Conservation (phyloP, 2,888 invertebrate species). For the Prosapia bicincta region DNA sequence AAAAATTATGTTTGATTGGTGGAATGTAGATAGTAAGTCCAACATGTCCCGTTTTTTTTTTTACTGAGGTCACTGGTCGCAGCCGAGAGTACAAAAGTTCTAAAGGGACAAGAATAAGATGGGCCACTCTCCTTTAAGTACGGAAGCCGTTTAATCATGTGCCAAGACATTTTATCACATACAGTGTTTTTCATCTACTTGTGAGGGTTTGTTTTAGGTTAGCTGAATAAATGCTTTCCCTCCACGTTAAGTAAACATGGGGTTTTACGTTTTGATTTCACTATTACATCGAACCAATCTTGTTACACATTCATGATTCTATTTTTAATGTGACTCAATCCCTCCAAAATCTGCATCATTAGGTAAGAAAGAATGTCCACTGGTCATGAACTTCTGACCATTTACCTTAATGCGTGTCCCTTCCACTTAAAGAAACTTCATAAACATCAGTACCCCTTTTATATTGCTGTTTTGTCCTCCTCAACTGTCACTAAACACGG, state of each 20-base stretch:
- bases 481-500: constrained; percentile 17
- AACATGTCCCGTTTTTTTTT: constrained; percentile 21
- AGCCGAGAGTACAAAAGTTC: background rate
- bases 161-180: too few species aligned
- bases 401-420: background rate
- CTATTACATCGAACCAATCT: too few species aligned
- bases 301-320: too few species aligned
- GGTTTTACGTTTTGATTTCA: too few species aligned
- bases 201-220: too few species aligned
- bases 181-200: too few species aligned
- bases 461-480: too few species aligned
- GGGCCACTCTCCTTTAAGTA: constrained; percentile 11
- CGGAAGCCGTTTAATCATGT: too few species aligned
- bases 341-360: constrained; percentile 20
- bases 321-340: constrained; percentile 12
- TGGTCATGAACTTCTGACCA: too few species aligned
- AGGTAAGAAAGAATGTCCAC: too few species aligned
- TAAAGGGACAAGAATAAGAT: background rate
- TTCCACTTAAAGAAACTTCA: constrained; percentile 4
- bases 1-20: constrained; percentile 10
- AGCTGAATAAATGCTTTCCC: too few species aligned
- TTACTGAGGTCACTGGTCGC: constrained; percentile 12
- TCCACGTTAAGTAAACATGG: too few species aligned
- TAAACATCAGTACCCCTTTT: constrained; percentile 4
- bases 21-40: constrained; percentile 18